Base-by-base conservation (phyloP, 92 coral and sea anemone genomes). In the Nematostella vectensis region DNA sequence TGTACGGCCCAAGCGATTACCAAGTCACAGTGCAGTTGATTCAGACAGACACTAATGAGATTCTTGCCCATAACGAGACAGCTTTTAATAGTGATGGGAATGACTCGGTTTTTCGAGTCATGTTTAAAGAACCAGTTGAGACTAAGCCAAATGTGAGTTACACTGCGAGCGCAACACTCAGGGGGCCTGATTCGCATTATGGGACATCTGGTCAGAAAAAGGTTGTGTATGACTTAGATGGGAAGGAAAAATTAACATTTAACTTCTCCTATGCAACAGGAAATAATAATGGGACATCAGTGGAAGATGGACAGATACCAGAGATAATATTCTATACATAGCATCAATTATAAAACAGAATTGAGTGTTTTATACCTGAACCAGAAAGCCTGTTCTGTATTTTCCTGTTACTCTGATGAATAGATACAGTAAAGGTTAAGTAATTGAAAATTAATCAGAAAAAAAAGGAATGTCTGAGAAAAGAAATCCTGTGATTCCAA, bases 281-380 rank as follows among this genome's bases (percentile, higher is more conserved):
- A 30, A 89, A 89, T 49, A 89, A 89, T 26, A 89, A 89, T 68
- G 97, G 97, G 1, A 89, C 97, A 12, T 89, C 97, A 3, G 84
- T 89, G 1, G 97, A 89, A 50, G 97, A 89, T 74, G 97, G 97
- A 19, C 97, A 89, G 68, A 88, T 89, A 11, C 97, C 97, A 21
- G 97, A 89, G 55, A 74, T 89, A 33, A 89, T 89, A 25, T 89
- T 86, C 66, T 89, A 89, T 68, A 89, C 97, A 6, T 11, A 45
- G 51, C n/a, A n/a, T n/a, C n/a, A n/a, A n/a, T n/a, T n/a, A n/a
- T n/a, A n/a, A n/a, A n/a, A n/a, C n/a, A n/a, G n/a, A n/a, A n/a
- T n/a, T n/a, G n/a, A n/a, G n/a, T n/a, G n/a, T n/a, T n/a, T n/a
- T n/a, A n/a, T n/a, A n/a, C n/a, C n/a, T n/a, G n/a, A n/a, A n/a